Evolutionary conservation across 2,797 vertebrate genomes (phyloP), one percentile per base, ranked within the genome.

Genomic region (Triplophysa bombifrons): DNA sequence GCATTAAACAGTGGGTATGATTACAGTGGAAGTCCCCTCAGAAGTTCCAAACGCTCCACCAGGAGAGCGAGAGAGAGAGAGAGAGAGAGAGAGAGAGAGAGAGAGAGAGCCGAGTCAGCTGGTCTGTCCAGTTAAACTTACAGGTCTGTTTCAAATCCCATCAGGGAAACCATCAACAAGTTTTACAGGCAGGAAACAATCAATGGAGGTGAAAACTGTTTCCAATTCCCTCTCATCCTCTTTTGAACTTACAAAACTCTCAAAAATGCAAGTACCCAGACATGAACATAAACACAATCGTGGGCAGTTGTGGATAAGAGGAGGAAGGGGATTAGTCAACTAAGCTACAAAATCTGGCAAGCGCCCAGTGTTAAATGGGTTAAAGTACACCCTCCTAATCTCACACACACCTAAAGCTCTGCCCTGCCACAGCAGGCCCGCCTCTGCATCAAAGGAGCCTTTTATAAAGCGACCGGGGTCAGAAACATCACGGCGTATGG

Each of bases 301-400:
- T 79, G 83, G 83, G 86, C 70, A 85, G 77, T 80, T 76, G 80
- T 86, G 86, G 66, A 44, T 78, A 67, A 90, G 86, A 81, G 82
- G 85, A 81, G 86, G 84, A 88, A 88, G 53, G 88, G 91, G 91
- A 93, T 93, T 92, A 88, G 91, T 86, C 50, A 81, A 87, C 87
- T 91, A 89, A 92, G 90, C 90, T 89, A 84, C 89, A 84, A 81
- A 85, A 86, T 91, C 92, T 93, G 92, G 91, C 92, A 89, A 85
- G 86, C 87, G 84, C 88, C 89, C 86, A 89, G 90, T 85, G 86
- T 66, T 92, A 93, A 93, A 92, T 93, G 92, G 91, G 93, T 93
- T 93, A 93, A 93, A 92, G 87, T 88, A 85, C 88, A 91, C 91
- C 90, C 90, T 89, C 80, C 86, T 90, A 92, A 92, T 92, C 89